phyloP scores from a whole-genome alignment of 2,888 invertebrate genomes.

The Clitarchus hookeri region DNA sequence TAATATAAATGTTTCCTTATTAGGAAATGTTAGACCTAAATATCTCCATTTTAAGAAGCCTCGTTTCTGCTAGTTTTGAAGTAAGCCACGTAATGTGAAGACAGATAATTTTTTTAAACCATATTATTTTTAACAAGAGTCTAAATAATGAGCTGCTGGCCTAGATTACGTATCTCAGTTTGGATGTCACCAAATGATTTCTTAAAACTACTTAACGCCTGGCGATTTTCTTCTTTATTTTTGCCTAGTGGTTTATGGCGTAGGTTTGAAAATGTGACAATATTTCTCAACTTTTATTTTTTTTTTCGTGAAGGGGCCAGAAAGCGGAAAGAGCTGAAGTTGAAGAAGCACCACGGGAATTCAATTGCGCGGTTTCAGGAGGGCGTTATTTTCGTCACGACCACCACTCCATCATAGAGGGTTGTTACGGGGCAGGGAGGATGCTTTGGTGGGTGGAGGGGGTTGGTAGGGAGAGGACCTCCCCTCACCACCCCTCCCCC shows the following conservation, averaged over 20 bases:
- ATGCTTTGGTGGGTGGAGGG: neutral
- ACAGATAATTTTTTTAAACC: too few relatives aligned
- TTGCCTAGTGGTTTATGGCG: neutral
- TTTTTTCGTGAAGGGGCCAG: neutral
- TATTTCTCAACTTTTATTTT: neutral
- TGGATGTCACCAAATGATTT: too few relatives aligned
- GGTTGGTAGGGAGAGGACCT: neutral
- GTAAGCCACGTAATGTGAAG: too few relatives aligned
- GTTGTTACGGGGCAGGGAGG: neutral
- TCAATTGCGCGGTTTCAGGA: neutral
- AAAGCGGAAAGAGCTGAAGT: slow-evolving; percentile 2
- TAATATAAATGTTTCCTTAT: too few relatives aligned
- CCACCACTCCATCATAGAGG: neutral
- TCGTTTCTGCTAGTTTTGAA: too few relatives aligned
- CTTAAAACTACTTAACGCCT: too few relatives aligned
- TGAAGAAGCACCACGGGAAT: neutral
- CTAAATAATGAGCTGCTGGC: too few relatives aligned
- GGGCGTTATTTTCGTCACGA: slow-evolving; percentile 10
- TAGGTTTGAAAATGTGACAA: neutral
- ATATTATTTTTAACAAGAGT: too few relatives aligned
- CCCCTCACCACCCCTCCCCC: neutral
- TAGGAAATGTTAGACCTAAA: too few relatives aligned
- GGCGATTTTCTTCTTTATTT: neutral
- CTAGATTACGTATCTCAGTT: too few relatives aligned
- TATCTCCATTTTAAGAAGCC: too few relatives aligned